Evolutionary conservation across 2,888 invertebrate genomes (phyloP).

Genomic region (Synergus japonicus): DNA sequence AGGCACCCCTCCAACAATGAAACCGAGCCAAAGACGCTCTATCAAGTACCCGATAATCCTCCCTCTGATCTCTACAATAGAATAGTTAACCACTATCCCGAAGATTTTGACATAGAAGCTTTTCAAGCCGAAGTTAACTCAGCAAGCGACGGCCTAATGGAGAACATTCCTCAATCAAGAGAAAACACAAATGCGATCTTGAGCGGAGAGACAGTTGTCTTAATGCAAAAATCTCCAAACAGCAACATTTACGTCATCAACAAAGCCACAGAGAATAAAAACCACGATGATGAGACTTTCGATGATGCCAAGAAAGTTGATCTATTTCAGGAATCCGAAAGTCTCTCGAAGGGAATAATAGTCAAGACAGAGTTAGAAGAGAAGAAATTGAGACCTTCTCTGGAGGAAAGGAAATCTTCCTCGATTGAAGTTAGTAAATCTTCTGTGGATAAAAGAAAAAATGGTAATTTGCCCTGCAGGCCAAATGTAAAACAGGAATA

Average conservation of each 20-base stretch:
- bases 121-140: slow-evolving; percentile 68
- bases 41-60: slow-evolving; percentile 53
- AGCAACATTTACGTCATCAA: slow-evolving; percentile 75
- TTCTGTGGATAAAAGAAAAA: slow-evolving; percentile 23
- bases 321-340: slow-evolving; percentile 46
- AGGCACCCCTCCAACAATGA: slow-evolving; percentile 50
- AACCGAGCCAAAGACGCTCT: slow-evolving; percentile 49
- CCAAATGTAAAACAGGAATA: slow-evolving; percentile 51
- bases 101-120: slow-evolving; percentile 68
- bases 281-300: slow-evolving; percentile 60
- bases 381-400: slow-evolving; percentile 44
- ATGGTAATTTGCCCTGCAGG: slow-evolving; percentile 22
- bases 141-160: slow-evolving; percentile 54
- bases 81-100: slow-evolving; percentile 66
- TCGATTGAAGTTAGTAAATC: background rate
- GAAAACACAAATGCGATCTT: slow-evolving; percentile 72
- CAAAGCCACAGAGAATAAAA: slow-evolving; percentile 69
- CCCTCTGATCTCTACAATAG: slow-evolving; percentile 57
- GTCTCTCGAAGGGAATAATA: background rate
- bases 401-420: slow-evolving; percentile 44
- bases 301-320: slow-evolving; percentile 43
- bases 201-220: slow-evolving; percentile 73
- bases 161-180: slow-evolving; percentile 55
- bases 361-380: slow-evolving; percentile 53
- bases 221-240: slow-evolving; percentile 73